Evolutionary conservation across 2,113 vertebrate species (phyloP).

Genomic region (Donacobius atricapilla): DNA sequence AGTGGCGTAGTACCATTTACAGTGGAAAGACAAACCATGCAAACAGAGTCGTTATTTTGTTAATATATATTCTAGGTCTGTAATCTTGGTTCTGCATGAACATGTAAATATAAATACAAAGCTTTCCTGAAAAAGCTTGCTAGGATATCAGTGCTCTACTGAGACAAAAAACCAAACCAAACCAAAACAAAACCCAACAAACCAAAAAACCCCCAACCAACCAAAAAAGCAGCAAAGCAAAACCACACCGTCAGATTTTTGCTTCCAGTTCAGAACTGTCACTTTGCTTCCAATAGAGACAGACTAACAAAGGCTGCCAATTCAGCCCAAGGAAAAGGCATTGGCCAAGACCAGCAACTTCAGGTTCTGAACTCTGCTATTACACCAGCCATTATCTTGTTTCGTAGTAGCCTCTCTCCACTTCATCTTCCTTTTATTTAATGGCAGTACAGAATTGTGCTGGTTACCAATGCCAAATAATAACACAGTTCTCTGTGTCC

Average conservation of each 20-base stretch:
- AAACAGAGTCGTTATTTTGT: background rate
- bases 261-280: background rate
- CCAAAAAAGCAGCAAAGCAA: background rate
- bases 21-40: background rate
- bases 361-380: background rate
- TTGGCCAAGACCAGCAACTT: background rate
- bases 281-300: background rate
- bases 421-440: background rate
- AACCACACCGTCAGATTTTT: background rate
- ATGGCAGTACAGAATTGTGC: background rate
- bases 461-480: background rate
- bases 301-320: background rate
- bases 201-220: too few species aligned
- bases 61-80: background rate
- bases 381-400: background rate
- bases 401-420: background rate
- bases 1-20: too few species aligned
- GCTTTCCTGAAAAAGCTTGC: background rate
- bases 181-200: too few species aligned
- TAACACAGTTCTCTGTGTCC: background rate
- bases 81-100: background rate
- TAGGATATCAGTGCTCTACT: background rate
- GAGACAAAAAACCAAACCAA: background rate
- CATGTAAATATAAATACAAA: background rate
- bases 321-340: background rate